Base-by-base conservation (phyloP, 2,888 invertebrate species). In the Xanthorhoe spadicearia region DNA sequence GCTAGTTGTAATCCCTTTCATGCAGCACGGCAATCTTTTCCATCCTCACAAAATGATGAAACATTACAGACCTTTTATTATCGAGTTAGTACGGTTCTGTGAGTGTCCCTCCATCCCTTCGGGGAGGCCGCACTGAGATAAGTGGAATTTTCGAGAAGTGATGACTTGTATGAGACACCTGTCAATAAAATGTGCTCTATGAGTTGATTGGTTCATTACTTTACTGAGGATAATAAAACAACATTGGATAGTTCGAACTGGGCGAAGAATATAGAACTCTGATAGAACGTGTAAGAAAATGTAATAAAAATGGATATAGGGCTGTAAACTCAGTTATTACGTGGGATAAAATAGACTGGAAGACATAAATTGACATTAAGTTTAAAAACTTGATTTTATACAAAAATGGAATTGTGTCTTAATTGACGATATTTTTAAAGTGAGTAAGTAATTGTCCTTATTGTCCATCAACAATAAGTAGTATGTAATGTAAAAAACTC, bases 41-140 rank as follows among this genome's bases (percentile, higher is more conserved):
- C 78, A 79, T 77, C 75, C 69, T 70, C 73, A 74, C 74, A 78
- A 79, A 79, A 80, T 78, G 78, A 78, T 73, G 77, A 82, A 82
- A 80, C 80, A 85, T 82, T 81, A 81, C 73, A 69, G 75, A 80
- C 83, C 85, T 79, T 83, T 84, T 85, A 84, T 85, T 86, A 87
- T 85, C 81, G 72, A 85, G 82, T 87, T 87, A 87, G 82, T 71
- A 68, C 74, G 78, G 77, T 74, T 75, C 75, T 72, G 69, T 69
- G 70, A 72, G 65, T 70, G 73, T 77, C 77, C 81, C 77, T 80
- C 64, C 75, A 70, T 77, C 77, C 81, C 76, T 75, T 70, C 64
- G 69, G 65, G 66, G 23, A 48, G 53, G 23, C 74, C 73, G 71
- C 64, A 68, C 61, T 68, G 68, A 43, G 38, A 43, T 43, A 43